Base-by-base conservation (phyloP, 2,113 vertebrate species). In the Petrocephalus zakoni region DNA sequence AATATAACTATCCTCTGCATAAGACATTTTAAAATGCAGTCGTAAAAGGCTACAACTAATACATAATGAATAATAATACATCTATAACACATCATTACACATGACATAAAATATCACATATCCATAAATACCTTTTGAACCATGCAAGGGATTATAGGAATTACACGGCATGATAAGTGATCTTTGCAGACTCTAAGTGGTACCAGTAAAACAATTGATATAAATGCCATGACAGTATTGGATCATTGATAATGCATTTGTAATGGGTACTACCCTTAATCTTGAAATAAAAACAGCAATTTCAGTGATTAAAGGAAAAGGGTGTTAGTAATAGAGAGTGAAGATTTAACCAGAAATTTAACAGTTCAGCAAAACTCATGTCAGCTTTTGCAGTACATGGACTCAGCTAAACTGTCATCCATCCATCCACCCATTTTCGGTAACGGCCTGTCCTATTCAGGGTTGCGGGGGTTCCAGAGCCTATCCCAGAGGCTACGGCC, bases 341-440 rank as follows among this genome's bases (percentile, higher is more conserved):
- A 17, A 55, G n/a, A 86, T 34, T 86, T 86, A 86, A 34, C 56
- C 15, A 53, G 34, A 86, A 86, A 42, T n/a, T 86, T 56, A 56
- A 47, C 46, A 83, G 46, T 49, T 46, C 81, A 46, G 37, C 46
- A 83, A 10, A 83, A 49, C 46, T 22, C 37, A 11, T 37, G 17
- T 83, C 46, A 22, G 81, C 47, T 83, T 83, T 83, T 83, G 46
- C 42, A 49, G 22, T 46, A 25, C 87, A 90, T 56, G 29, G 29
- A 56, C 52, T 55, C 52, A 90, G 89, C 55, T 88, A 90, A 5
- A 88, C 22, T 83, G 81, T 85, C 87, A 68, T 90, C 87, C 42
- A 42, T 42, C 42, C 42, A 42, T 42, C 42, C 42, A 42, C 42
- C 42, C 42, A 42, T 42, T 42, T 42, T 42, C 42, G 1, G 42